These are phyloP conservation scores for Galleria mellonella DNA, from an alignment of 1,140 invertebrate species.

Conservation along the genomic window DNA sequence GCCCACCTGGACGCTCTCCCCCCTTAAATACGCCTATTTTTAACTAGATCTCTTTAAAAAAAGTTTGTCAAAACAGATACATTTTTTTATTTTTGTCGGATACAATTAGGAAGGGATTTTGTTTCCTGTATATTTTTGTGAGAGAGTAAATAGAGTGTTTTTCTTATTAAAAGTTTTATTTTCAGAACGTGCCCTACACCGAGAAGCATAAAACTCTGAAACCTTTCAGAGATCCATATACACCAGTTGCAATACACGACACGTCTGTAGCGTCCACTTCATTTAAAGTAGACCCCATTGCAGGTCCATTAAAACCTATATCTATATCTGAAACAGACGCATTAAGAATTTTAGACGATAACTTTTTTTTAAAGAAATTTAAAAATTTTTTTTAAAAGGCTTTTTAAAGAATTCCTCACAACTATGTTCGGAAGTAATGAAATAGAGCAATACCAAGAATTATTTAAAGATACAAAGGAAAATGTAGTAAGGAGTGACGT, in stretches of 20 bases:
- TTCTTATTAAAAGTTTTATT: slow-evolving; percentile 10
- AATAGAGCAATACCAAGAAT: slow-evolving; percentile 20
- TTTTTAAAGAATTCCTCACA: slow-evolving; percentile 35
- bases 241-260: too few species aligned
- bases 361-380: too few species aligned
- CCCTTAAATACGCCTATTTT: too few species aligned
- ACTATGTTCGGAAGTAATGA: slow-evolving; percentile 37
- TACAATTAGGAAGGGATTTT: too few species aligned
- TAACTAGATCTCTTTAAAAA: too few species aligned
- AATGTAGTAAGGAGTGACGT: background rate
- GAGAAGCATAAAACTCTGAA: slow-evolving; percentile 20
- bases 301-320: slow-evolving; percentile 14
- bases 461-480: slow-evolving; percentile 9
- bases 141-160: background rate
- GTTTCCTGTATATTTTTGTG: too few species aligned
- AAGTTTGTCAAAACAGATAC: too few species aligned
- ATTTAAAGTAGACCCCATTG: slow-evolving; percentile 28
- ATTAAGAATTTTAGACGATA: slow-evolving; percentile 18
- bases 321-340: slow-evolving; percentile 19
- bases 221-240: too few species aligned
- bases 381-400: too few species aligned
- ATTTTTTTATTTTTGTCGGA: too few species aligned
- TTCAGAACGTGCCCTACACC: slow-evolving; percentile 19
- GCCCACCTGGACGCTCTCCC: too few species aligned
- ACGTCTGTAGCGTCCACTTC: slow-evolving; percentile 11